Percentiles rank a stretch among this genome's conserved stretches.
Evolutionary conservation across 92 coral and sea anemone genomes (phyloP).

Genomic region (Plumapathes pennacea): DNA sequence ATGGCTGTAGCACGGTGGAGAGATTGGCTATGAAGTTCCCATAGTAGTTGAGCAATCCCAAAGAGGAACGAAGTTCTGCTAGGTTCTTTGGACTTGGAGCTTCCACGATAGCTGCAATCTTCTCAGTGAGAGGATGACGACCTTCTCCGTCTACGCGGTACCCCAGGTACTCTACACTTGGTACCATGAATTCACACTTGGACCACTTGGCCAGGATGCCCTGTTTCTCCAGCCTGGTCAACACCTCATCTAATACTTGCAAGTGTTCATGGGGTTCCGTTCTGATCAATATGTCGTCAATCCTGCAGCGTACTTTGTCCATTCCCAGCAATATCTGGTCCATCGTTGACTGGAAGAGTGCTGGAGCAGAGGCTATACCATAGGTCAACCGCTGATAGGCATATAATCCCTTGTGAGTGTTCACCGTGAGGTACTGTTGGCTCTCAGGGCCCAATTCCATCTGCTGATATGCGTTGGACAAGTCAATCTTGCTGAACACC

Average conservation of each 20-base stretch:
- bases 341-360: constrained; percentile 25
- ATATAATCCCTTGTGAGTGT: constrained; percentile 40
- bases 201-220: constrained; percentile 21
- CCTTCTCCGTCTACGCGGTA: constrained; percentile 28
- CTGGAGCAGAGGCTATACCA: constrained; percentile 39
- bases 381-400: constrained; percentile 40
- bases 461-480: constrained; percentile 38
- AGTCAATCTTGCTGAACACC: constrained; percentile 24
- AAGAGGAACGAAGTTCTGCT: constrained; percentile 40
- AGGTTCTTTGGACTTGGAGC: constrained; percentile 46
- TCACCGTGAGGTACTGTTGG: constrained; percentile 23
- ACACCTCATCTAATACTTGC: constrained; percentile 32
- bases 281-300: constrained; percentile 43
- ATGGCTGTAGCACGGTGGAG: constrained; percentile 32
- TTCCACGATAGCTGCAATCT: constrained; percentile 23
- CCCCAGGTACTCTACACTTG: constrained; percentile 41
- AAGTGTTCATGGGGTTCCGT: constrained; percentile 38
- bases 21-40: constrained; percentile 36
- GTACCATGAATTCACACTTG: constrained; percentile 44
- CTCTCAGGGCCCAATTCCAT: constrained; percentile 7
- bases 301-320: constrained; percentile 14
- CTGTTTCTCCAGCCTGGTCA: constrained; percentile 31
- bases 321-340: constrained; percentile 30
- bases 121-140: constrained; percentile 35
- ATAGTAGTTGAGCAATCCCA: constrained; percentile 55